Evolutionary conservation across 2,888 invertebrate genomes (phyloP), one percentile per base, ranked within the genome.

Genomic region (Plagodis pulveraria): DNA sequence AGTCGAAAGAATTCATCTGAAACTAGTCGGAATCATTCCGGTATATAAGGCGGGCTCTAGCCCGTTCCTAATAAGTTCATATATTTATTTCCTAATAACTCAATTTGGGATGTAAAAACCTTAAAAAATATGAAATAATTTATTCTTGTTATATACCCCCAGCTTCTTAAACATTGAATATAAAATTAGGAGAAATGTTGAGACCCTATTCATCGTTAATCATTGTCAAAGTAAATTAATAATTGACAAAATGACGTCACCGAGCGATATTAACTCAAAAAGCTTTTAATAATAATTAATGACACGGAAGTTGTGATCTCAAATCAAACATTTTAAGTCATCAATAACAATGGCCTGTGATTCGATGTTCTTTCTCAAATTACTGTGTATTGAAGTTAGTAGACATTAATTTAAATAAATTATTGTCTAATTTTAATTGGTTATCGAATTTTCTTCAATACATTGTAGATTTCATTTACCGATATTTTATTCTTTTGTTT

Each of bases 241-340:
- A 87, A 84, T 85, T 87, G 87, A 89, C 87, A 88, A 89, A 89
- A 83, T 87, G 89, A 84, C 81, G 85, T 87, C 87, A 85, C 77
- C 81, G 80, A 81, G 78, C 77, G 70, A 81, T 82, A 73, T 83
- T 83, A 80, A 83, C 80, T 81, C 77, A 78, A 80, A 81, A 86
- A 84, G 83, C 89, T 89, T 90, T 87, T 86, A 86, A 84, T 78
- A 83, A 86, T 87, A 88, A 89, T 87, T 84, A 87, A 85, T 84
- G 84, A 78, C 74, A 75, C 78, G 69, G 67, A 69, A 74, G 76
- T 69, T 71, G 69, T 73, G 63, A 75, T 74, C 67, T 73, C 71
- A 62, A 67, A 66, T 70, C 71, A 70, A 73, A 72, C 74, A 71
- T 73, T 73, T 60, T 77, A 74, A 71, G 72, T 67, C 12, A 70